phyloP scores from a whole-genome alignment of 2,888 invertebrate species.

The Proisotoma minuta region DNA sequence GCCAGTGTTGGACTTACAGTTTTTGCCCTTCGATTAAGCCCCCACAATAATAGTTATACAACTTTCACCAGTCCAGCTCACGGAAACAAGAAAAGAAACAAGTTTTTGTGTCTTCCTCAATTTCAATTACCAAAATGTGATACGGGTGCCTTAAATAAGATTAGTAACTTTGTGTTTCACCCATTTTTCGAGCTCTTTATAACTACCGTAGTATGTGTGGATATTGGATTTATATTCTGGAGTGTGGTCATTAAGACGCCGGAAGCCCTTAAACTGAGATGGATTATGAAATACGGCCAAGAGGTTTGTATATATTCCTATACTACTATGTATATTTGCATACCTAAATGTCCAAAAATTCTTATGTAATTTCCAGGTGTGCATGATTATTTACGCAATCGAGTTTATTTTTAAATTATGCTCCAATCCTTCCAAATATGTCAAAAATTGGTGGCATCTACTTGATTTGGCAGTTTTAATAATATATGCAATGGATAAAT shows the following conservation, averaged over 20 bases:
- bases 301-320: not conserved
- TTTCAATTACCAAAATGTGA: not conserved
- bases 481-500: not conserved
- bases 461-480: not conserved
- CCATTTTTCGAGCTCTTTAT: conserved; percentile 2
- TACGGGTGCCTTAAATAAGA: not conserved
- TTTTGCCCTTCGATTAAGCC: not conserved
- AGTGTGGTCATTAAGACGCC: not conserved
- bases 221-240: not conserved
- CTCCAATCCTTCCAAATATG: not conserved
- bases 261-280: not conserved
- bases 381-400: not conserved
- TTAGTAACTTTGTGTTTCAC: not conserved
- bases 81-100: not conserved
- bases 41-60: too few relatives aligned
- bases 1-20: not conserved
- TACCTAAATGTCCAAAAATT: not conserved
- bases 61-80: too few relatives aligned
- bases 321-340: too few relatives aligned
- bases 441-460: not conserved
- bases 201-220: not conserved
- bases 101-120: not conserved
- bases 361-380: not conserved
- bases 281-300: not conserved
- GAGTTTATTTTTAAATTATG: not conserved